Conservation (phyloP, 2,113 vertebrate genomes). For the Rhea pennata region DNA sequence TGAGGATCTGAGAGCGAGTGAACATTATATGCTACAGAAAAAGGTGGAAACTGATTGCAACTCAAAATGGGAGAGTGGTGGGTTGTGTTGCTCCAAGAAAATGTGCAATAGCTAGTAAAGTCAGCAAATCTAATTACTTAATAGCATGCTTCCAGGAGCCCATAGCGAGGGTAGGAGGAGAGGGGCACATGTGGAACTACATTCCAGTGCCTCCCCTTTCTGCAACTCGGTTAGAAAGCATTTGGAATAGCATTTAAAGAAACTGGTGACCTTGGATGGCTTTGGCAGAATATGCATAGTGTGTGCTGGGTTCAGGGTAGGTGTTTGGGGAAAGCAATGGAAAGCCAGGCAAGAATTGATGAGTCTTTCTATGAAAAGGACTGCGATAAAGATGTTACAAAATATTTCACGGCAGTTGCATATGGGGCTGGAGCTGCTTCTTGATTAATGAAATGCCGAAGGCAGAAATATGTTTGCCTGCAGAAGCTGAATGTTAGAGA, state of each 20-base stretch:
- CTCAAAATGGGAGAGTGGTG: neutral
- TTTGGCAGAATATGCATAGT: neutral
- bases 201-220: accelerated
- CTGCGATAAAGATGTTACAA: neutral
- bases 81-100: neutral
- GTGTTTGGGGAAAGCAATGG: neutral
- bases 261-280: neutral
- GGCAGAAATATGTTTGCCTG: neutral
- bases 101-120: neutral
- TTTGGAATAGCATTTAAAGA: neutral
- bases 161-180: neutral
- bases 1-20: neutral
- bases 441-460: neutral
- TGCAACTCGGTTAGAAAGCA: neutral
- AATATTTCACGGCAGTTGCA: neutral
- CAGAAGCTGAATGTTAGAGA: neutral
- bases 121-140: neutral
- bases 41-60: neutral
- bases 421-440: neutral
- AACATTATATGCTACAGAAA: neutral
- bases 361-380: neutral
- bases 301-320: neutral
- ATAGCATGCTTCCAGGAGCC: neutral
- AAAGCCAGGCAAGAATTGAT: neutral
- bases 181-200: neutral